Base-by-base conservation (phyloP, 2,113 vertebrate genomes). In the Paraplagusia blochii region DNA sequence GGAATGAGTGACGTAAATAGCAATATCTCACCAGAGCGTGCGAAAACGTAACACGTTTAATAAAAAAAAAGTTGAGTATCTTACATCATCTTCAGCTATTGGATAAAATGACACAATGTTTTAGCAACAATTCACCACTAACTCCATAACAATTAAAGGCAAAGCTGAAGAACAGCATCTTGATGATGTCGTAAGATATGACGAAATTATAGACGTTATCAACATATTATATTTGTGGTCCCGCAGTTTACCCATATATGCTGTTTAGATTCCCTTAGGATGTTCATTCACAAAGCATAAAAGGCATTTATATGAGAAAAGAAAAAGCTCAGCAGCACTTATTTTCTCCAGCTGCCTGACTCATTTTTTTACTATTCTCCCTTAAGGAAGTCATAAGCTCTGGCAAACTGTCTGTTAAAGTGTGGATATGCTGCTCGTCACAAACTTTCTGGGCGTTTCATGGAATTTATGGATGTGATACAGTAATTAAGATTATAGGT, bases 201-300 rank as follows among this genome's bases (percentile, higher is more conserved):
- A 53, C n/a, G 14, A 60, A 36, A 44, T 17, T 17, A 6, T 53
- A 58, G 63, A 65, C 10, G 51, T 59, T 44, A 16, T 65, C 56
- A 46, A 29, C 52, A 6, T 46, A 45, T 53, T 50, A 58, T 68
- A 58, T 67, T 63, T 56, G n/a, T n/a, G n/a, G n/a, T n/a, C n/a
- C n/a, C n/a, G 66, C 58, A 34, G 47, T 75, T 72, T 77, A 40
- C 35, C 42, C 55, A 40, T 55, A 76, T 68, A 68, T 63, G 44
- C 58, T 49, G 45, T 59, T 66, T 11, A 62, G 22, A 17, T 62
- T 51, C 69, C 69, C 77, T 49, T 42, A 8, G 64, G 75, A 73
- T 59, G 64, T 83, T 71, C 66, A 70, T 78, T 78, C 53, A 36
- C 43, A 56, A 66, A 78, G 33, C 52, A 80, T 80, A 73, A 80